Evolutionary conservation across 2,888 invertebrate species (phyloP).

Genomic region (Bursaphelenchus okinawaensis): DNA sequence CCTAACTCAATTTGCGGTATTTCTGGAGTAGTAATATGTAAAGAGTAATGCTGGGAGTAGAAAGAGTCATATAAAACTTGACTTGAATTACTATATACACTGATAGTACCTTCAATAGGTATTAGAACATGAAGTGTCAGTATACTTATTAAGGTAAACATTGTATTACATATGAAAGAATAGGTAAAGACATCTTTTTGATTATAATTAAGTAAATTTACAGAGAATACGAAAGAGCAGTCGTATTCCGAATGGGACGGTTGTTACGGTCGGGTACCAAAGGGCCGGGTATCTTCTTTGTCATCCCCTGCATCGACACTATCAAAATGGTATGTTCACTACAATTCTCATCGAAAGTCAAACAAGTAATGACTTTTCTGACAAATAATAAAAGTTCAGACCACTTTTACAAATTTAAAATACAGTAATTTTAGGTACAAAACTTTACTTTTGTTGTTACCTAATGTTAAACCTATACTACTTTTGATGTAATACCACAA

Average conservation of each 20-base stretch:
- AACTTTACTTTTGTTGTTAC: no score
- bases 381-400: no score
- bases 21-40: neutral
- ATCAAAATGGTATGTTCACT: conserved; percentile 62
- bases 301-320: conserved; percentile 81
- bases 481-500: neutral
- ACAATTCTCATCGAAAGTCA: neutral
- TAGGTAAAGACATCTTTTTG: no score
- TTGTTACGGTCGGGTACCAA: conserved; percentile 71
- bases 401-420: no score
- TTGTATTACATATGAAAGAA: no score
- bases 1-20: neutral
- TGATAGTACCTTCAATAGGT: no score
- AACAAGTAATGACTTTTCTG: no score
- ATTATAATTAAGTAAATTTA: conserved; percentile 14
- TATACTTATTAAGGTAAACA: neutral
- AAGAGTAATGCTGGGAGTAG: no score
- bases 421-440: no score
- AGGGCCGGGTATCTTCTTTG: conserved; percentile 78
- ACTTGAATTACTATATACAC: no score
- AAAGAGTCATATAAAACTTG: no score
- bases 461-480: no score
- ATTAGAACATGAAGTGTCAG: neutral
- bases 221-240: conserved; percentile 69
- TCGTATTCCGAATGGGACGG: conserved; percentile 80